Percentiles rank a stretch among this genome's conserved stretches.
Evolutionary conservation across 2,888 invertebrate genomes (phyloP).

Genomic region (Seladonia tumulorum): DNA sequence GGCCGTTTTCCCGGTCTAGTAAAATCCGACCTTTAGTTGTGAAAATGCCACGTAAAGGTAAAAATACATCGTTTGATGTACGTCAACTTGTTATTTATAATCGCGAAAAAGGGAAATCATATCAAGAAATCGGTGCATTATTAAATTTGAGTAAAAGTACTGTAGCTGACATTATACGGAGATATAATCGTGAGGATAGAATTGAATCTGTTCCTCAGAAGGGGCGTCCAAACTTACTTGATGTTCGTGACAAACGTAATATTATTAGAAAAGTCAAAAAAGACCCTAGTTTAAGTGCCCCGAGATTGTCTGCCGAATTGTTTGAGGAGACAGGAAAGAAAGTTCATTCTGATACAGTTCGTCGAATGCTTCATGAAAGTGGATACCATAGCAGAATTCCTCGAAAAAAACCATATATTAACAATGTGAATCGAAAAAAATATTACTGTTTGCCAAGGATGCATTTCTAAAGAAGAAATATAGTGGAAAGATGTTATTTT

Average conservation of each 20-base stretch:
- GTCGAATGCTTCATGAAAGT: not conserved
- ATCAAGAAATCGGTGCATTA: not conserved
- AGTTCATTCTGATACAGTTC: not conserved
- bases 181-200: not conserved
- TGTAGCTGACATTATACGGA: no score
- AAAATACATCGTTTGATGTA: not conserved
- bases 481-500: no score
- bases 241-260: no score
- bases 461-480: not conserved
- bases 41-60: not conserved
- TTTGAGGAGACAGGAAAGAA: not conserved
- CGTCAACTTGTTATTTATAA: not conserved
- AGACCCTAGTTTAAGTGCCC: not conserved
- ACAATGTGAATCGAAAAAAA: not conserved
- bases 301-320: not conserved
- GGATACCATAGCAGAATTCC: no score
- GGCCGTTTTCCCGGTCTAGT: no score
- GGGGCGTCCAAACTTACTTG: not conserved
- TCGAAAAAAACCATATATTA: not conserved
- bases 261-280: not conserved
- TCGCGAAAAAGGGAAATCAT: not conserved
- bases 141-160: not conserved
- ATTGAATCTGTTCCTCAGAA: slow-evolving; percentile 9
- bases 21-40: no score
- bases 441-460: not conserved